Base-by-base conservation (phyloP, 2,113 vertebrate genomes). In the Periophthalmus modestus region DNA sequence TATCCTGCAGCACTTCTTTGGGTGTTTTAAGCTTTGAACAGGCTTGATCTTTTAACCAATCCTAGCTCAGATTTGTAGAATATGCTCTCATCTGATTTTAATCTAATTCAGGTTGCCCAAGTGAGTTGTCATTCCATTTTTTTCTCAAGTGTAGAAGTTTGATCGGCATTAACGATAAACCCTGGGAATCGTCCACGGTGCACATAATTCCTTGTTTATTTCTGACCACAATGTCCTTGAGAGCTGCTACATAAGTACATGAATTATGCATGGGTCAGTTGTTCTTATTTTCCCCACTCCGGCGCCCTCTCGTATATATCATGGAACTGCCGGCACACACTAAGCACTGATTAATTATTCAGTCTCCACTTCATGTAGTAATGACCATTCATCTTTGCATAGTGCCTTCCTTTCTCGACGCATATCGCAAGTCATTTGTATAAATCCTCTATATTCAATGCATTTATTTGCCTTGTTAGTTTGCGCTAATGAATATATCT, bases 241-340 rank as follows among this genome's bases (percentile, higher is more conserved):
- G 4, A 9, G 15, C 7, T 6, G 16, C 59, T 62, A 62, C 59
- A 18, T 48, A 39, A 52, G 33, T 55, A 59, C 72, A 82, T 85
- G 15, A 74, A 81, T 87, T 66, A 79, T 83, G 58, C 68, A 82
- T 80, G 19, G 63, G 36, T 73, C 71, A 70, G 46, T 63, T 73
- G 28, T 68, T 69, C 48, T 75, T 75, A 68, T 55, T 66, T 78
- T 78, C 50, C 2, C 39, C 48, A 68, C 74, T 50, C 46, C 39
- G 63, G 72, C 47, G 58, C 59, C 68, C 48, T 77, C 21, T 46
- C n/a, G 23, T 70, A 61, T 14, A 69, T 79, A 69, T 58, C 1
- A 2, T 65, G 24, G 48, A 75, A 55, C 23, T 48, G 72, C 48
- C 57, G 2, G 12, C 19, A 24, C 70, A 74, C 73, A 66, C 68